Base-by-base conservation (phyloP, 2,797 vertebrate species). In the Mormyrus proboscirostris region DNA sequence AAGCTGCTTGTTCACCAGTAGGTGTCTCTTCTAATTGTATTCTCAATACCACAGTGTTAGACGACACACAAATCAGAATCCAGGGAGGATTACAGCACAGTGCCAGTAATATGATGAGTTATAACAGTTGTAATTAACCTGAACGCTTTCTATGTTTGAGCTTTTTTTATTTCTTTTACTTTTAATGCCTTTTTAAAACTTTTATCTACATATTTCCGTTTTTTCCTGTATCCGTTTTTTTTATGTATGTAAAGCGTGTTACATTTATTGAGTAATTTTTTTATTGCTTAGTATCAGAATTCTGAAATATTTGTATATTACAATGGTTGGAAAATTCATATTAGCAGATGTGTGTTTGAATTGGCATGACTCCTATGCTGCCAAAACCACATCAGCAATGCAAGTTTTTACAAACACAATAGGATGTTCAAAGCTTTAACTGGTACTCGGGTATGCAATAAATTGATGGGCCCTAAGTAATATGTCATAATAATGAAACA, bases 21-120 rank as follows among this genome's bases (percentile, higher is more conserved):
- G 94, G 92, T 95, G 93, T 95, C 94, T 95, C 93, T 96, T 95
- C 69, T 76, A 76, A 96, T 96, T 96, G 95, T 94, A 89, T 94
- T 92, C 94, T 96, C 94, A 96, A 95, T 97, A 94, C 94, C 95
- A 93, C 94, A 92, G 92, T 89, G 92, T 92, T 59, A 59, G 85
- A 51, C 38, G 8, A 6, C 0, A 19, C 4, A 3, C 51, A 19
- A 14, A 62, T 41, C 55, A 88, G 16, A 44, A 41, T 38, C n/a
- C 14, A 62, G 51, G 69, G 69, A 33, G 10, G 10, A 6, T 76
- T 76, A 76, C 33, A 22, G 86, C 33, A 59, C 33, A 19, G 85
- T 87, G 85, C 16, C 16, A 4, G 29, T 87, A 10, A 33, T 55
- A n/a, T 38, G 55, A 33, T 8, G 29, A 87, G 86, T 44, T 8